These are phyloP conservation scores for Diarsia brunnea DNA, from an alignment of 2,888 invertebrate species.

Conservation along the genomic window DNA sequence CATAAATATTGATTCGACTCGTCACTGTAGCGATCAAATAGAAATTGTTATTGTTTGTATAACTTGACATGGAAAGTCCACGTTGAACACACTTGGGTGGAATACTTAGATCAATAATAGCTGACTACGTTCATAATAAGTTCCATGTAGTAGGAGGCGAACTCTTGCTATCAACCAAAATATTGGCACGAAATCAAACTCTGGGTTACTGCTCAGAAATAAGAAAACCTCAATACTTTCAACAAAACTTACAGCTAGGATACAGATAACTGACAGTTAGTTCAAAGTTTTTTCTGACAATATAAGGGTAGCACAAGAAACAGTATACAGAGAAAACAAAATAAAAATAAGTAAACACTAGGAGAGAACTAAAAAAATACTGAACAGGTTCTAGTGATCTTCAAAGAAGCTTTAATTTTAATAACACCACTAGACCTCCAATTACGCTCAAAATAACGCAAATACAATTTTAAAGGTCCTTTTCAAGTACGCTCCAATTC, in stretches of 20 bases:
- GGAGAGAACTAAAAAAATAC: too few relatives aligned
- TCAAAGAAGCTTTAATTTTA: too few relatives aligned
- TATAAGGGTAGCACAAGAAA: too few relatives aligned
- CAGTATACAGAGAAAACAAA: too few relatives aligned
- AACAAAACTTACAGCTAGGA: too few relatives aligned
- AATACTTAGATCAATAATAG: not conserved
- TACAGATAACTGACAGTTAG: too few relatives aligned
- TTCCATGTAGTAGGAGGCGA: not conserved
- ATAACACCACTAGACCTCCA: not conserved
- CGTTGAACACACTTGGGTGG: not conserved
- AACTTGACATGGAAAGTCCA: not conserved
- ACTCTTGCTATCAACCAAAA: not conserved
- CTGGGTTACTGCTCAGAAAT: not conserved
- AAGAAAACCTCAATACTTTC: too few relatives aligned
- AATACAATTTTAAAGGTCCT: slow-evolving; percentile 1
- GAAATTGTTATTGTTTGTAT: slow-evolving; percentile 7
- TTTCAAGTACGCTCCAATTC: slow-evolving; percentile 2
- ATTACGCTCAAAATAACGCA: not conserved
- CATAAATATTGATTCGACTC: slow-evolving; percentile 39
- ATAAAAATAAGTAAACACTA: too few relatives aligned
- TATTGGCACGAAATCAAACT: not conserved
- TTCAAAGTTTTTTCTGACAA: too few relatives aligned
- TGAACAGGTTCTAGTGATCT: too few relatives aligned
- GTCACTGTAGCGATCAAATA: slow-evolving; percentile 8
- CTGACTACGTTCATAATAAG: not conserved